Percentiles rank a stretch among this genome's conserved stretches.
phyloP scores from a whole-genome alignment of 1,140 invertebrate genomes.

The Polypedilum pembai region DNA sequence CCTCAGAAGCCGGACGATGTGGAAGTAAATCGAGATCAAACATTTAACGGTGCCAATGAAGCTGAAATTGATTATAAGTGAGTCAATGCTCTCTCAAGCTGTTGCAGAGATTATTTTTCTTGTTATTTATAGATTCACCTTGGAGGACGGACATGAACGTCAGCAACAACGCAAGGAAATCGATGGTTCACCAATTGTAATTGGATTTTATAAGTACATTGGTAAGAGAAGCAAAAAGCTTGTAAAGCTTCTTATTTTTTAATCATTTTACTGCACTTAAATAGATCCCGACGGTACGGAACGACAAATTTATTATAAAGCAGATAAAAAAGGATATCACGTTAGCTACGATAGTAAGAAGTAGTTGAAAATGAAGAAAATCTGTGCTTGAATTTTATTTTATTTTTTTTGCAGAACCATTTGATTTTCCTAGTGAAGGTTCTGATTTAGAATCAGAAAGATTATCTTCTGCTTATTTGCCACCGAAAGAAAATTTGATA shows the following conservation, averaged over 20 bases:
- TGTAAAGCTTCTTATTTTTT: not conserved
- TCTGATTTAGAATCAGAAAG: not conserved
- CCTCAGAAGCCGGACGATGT: not conserved
- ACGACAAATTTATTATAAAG: slow-evolving; percentile 21
- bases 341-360: slow-evolving; percentile 20
- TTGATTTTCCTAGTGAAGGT: not conserved
- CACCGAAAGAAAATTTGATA: not conserved
- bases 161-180: not conserved
- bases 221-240: not conserved
- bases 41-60: too few species aligned
- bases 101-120: not conserved
- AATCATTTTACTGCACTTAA: not conserved
- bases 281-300: slow-evolving; percentile 9
- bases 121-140: slow-evolving; percentile 12
- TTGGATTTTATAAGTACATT: slow-evolving; percentile 16
- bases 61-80: slow-evolving; percentile 20
- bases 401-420: not conserved
- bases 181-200: slow-evolving; percentile 6
- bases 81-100: not conserved
- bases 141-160: not conserved
- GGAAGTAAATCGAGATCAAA: not conserved
- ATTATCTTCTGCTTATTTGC: slow-evolving; percentile 16
- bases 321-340: slow-evolving; percentile 22
- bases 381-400: not conserved
- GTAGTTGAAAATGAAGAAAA: not conserved